A percentile compares a stretch with the other conserved stretches of the same genome.
phyloP scores from a whole-genome alignment of 2,888 invertebrate species.

The Oegoconia quadripuncta region DNA sequence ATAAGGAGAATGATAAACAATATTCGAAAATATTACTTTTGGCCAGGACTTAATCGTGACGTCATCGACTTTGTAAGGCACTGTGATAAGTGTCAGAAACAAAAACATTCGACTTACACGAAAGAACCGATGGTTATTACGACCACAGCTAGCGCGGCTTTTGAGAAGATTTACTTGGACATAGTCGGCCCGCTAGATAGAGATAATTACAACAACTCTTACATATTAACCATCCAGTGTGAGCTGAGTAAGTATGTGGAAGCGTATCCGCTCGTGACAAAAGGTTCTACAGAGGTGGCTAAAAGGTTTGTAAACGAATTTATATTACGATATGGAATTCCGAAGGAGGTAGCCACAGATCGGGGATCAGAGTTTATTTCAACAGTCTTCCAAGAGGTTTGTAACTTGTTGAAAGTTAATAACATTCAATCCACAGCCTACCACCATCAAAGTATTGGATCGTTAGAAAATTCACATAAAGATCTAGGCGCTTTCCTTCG shows the following conservation, averaged over 20 bases:
- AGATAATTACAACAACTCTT: constrained; percentile 6
- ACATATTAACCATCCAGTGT: constrained; percentile 6
- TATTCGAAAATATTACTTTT: constrained; percentile 19
- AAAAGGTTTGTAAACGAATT: constrained; percentile 16
- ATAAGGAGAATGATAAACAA: constrained; percentile 23
- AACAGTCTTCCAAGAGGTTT: constrained; percentile 16
- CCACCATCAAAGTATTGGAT: constrained; percentile 13
- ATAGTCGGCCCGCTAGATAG: constrained; percentile 6
- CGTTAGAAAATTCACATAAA: constrained; percentile 16
- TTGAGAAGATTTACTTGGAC: constrained; percentile 10
- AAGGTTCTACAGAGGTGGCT: constrained; percentile 7
- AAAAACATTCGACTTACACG: constrained; percentile 10
- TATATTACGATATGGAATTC: constrained; percentile 17
- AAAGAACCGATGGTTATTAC: constrained; percentile 1
- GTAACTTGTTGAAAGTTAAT: constrained; percentile 17
- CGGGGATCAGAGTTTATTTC: constrained; percentile 17
- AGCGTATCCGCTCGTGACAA: constrained; percentile 12
- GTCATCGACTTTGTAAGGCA: constrained; percentile 15
- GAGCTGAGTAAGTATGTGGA: constrained; percentile 12
- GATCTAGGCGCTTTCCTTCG: constrained; percentile 11
- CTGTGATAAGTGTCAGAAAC: constrained; percentile 19
- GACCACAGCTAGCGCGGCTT: background rate
- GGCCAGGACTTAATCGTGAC: no score
- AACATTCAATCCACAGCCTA: constrained; percentile 19
- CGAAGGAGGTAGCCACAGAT: constrained; percentile 17